These are phyloP conservation scores for Serripes groenlandicus DNA, from an alignment of 2,888 invertebrate species.

Conservation along the genomic window DNA sequence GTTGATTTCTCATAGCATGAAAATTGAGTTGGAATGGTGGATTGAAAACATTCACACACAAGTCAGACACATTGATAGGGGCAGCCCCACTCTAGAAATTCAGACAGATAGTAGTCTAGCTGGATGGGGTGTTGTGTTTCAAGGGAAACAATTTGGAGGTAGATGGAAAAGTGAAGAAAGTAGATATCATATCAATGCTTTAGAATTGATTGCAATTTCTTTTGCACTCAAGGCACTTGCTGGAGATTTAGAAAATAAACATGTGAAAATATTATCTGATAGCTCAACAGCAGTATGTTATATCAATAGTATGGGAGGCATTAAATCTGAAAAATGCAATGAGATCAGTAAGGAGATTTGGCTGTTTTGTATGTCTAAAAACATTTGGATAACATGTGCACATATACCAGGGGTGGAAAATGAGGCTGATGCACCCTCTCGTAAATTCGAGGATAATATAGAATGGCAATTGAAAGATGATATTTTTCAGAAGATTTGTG, in stretches of 20 bases:
- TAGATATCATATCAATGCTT: slow-evolving; percentile 54
- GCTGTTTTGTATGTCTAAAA: slow-evolving; percentile 28
- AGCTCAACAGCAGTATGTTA: slow-evolving; percentile 50
- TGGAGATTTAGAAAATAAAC: slow-evolving; percentile 15
- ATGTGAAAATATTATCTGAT: slow-evolving; percentile 45
- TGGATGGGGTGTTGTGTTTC: slow-evolving; percentile 43
- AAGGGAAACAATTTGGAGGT: slow-evolving; percentile 22
- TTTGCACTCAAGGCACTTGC: slow-evolving; percentile 46
- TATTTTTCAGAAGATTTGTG: slow-evolving; percentile 23
- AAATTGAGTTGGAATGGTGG: slow-evolving; percentile 48
- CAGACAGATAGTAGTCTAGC: slow-evolving; percentile 33
- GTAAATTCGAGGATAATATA: slow-evolving; percentile 39
- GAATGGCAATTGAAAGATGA: slow-evolving; percentile 51
- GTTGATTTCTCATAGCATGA: slow-evolving; percentile 22
- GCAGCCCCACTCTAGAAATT: slow-evolving; percentile 29
- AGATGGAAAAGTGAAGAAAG: slow-evolving; percentile 40
- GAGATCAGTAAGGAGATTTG: slow-evolving; percentile 35
- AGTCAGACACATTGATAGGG: slow-evolving; percentile 27
- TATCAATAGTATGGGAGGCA: slow-evolving; percentile 46
- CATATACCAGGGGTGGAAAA: slow-evolving; percentile 45
- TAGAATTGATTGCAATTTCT: slow-evolving; percentile 51
- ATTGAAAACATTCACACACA: slow-evolving; percentile 27
- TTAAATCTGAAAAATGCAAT: slow-evolving; percentile 41
- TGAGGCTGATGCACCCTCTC: slow-evolving; percentile 40
- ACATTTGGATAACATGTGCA: slow-evolving; percentile 48